A percentile compares a stretch with the other conserved stretches of the same genome.
These are phyloP conservation scores for Hassar affinis DNA, from an alignment of 2,113 vertebrate species.

Conservation along the genomic window DNA sequence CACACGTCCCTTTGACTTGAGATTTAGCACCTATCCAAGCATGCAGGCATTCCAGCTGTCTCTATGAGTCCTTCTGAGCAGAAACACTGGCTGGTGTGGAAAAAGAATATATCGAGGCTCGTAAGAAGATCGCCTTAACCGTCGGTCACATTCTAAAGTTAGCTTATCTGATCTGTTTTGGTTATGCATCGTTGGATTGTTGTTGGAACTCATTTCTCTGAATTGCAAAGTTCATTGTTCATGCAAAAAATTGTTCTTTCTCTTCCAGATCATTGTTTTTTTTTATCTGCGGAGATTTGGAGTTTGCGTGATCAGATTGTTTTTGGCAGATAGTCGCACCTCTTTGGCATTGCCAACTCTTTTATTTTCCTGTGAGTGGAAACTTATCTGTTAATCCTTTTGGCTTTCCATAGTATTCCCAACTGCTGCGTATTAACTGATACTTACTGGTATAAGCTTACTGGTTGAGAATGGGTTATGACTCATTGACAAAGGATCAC, in stretches of 20 bases:
- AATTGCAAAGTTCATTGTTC: not conserved
- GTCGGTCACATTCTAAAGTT: not conserved
- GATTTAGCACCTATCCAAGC: conserved; percentile 31
- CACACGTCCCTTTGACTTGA: not conserved
- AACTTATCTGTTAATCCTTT: not conserved
- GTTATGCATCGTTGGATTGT: not conserved
- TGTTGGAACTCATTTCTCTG: not conserved
- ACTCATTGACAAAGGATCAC: not conserved
- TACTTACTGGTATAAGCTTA: not conserved
- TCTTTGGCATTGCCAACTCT: not conserved
- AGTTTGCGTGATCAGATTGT: not conserved
- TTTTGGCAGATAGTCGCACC: not conserved
- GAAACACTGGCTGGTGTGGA: conserved; percentile 51
- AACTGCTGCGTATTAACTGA: not conserved
- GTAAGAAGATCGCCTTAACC: not conserved
- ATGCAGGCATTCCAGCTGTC: conserved; percentile 35
- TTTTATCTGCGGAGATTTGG: not conserved
- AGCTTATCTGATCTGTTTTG: not conserved
- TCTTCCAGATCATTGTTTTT: not conserved
- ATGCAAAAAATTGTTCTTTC: not conserved
- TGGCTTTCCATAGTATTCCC: not conserved
- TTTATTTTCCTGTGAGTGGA: not conserved
- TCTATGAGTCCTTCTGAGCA: conserved; percentile 32
- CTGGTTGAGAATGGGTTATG: not conserved
- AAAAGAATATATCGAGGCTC: not conserved